phyloP scores from a whole-genome alignment of 2,888 invertebrate species.

The Sesia apiformis region DNA sequence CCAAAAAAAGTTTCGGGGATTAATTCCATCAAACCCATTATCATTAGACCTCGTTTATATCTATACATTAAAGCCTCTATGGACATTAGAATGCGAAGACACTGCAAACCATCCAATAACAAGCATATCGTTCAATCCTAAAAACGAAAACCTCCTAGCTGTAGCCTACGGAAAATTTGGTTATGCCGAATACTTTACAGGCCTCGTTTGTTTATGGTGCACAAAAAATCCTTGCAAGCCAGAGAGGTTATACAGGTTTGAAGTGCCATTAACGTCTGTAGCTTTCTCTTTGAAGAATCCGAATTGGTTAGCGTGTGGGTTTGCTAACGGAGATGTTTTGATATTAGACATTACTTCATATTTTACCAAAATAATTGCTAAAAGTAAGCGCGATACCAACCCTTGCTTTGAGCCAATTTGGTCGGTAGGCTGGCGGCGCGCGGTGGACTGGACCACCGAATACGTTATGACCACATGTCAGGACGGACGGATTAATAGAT shows the following conservation, averaged over 20 bases:
- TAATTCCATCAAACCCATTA: constrained; percentile 76
- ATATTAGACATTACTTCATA: constrained; percentile 81
- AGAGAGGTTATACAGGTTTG: constrained; percentile 79
- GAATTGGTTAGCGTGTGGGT: constrained; percentile 83
- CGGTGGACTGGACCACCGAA: constrained; percentile 47
- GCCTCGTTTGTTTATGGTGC: constrained; percentile 84
- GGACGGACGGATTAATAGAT: constrained; percentile 76
- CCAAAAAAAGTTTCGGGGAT: constrained; percentile 82
- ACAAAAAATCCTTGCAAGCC: constrained; percentile 87
- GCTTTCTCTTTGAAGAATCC: constrained; percentile 81
- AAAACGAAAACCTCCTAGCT: constrained; percentile 81
- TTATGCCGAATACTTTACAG: constrained; percentile 71
- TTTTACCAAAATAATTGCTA: constrained; percentile 62
- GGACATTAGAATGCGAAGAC: constrained; percentile 76
- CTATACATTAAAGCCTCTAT: constrained; percentile 79
- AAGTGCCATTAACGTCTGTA: constrained; percentile 78
- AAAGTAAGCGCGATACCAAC: constrained; percentile 72
- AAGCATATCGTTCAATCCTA: constrained; percentile 78
- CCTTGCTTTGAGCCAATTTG: constrained; percentile 80
- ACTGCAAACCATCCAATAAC: constrained; percentile 74
- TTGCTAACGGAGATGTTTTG: constrained; percentile 81
- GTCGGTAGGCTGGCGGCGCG: constrained; percentile 76
- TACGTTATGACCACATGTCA: constrained; percentile 76
- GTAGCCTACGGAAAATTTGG: constrained; percentile 82
- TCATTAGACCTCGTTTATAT: constrained; percentile 78